Evolutionary conservation across 2,113 vertebrate genomes (phyloP).

Genomic region (Riparia riparia): DNA sequence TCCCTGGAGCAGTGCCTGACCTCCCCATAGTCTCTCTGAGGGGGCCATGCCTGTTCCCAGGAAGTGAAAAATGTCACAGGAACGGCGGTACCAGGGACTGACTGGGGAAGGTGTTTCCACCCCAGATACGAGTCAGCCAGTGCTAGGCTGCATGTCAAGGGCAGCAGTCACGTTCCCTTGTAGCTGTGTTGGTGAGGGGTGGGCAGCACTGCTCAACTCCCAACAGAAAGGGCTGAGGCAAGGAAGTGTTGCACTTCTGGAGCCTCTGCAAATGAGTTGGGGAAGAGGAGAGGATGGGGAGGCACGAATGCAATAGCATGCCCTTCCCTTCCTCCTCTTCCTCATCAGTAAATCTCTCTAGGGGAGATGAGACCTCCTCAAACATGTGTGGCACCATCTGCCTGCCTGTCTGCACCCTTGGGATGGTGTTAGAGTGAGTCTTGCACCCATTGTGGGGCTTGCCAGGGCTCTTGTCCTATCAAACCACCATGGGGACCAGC

Average conservation of each 20-base stretch:
- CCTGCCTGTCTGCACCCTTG: neutral
- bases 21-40: neutral
- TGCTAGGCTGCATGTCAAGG: neutral
- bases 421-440: neutral
- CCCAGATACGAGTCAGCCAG: neutral
- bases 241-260: neutral
- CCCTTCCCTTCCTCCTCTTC: neutral
- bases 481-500: neutral
- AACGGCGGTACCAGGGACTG: fast-evolving
- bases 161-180: neutral
- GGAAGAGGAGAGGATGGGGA: neutral
- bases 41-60: neutral
- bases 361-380: neutral
- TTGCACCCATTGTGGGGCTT: neutral
- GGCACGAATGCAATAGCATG: fast-evolving
- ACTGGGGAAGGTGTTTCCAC: neutral
- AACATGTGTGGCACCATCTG: neutral
- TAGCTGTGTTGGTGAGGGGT: fast-evolving
- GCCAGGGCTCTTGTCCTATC: neutral
- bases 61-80: fast-evolving
- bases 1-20: neutral
- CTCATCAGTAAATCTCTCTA: neutral
- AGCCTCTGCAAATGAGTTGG: neutral
- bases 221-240: neutral
- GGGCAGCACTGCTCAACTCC: neutral